Conservation (phyloP, 2,797 vertebrate genomes). For the Halcyon smyrnensis region DNA sequence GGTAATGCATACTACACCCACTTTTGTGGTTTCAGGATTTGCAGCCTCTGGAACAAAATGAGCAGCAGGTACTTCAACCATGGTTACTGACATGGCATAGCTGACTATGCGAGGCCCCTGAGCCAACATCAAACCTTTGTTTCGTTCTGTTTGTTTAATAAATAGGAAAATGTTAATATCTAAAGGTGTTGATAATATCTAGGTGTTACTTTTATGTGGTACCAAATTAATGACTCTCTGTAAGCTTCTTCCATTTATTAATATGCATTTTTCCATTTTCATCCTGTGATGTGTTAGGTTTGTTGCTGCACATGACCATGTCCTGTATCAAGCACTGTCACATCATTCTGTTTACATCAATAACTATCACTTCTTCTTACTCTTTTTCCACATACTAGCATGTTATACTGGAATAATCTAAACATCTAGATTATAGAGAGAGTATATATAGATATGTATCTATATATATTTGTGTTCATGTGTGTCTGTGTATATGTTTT, state of each 20-base stretch:
- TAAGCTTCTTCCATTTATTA: constrained; percentile 41
- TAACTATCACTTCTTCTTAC: background rate
- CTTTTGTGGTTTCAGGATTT: constrained; percentile 65
- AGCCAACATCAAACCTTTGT: background rate
- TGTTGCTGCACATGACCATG: background rate
- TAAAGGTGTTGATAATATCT: background rate
- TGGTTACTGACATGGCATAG: constrained; percentile 42
- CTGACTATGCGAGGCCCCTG: background rate
- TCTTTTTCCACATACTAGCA: background rate
- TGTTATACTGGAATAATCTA: background rate
- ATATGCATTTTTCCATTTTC: constrained; percentile 18
- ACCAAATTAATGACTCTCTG: background rate
- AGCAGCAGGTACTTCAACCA: constrained; percentile 69
- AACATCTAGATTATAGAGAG: background rate
- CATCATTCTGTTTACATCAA: background rate
- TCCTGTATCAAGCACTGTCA: background rate
- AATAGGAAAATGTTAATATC: background rate
- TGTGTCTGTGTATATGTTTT: background rate
- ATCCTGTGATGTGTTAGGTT: background rate
- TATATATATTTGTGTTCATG: constrained; percentile 47
- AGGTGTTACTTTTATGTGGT: background rate
- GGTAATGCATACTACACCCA: constrained; percentile 45
- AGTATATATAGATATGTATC: constrained; percentile 46
- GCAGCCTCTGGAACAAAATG: constrained; percentile 61
- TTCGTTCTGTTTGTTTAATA: background rate